These are phyloP conservation scores for Suncus etruscus DNA, from an alignment of 2,113 vertebrate genomes.

Conservation along the genomic window DNA sequence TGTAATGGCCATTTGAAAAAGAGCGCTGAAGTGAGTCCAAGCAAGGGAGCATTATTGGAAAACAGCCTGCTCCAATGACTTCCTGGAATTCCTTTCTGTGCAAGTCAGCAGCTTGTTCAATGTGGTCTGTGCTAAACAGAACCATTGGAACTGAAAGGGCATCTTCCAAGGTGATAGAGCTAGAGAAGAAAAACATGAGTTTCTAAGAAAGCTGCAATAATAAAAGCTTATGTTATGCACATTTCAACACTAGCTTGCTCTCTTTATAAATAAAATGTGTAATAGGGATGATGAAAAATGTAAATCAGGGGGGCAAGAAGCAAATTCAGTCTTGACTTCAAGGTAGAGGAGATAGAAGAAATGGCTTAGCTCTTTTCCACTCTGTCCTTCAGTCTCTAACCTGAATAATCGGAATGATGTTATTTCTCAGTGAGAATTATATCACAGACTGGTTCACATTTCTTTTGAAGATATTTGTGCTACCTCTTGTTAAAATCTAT, in stretches of 20 bases:
- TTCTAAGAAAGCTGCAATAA: neutral
- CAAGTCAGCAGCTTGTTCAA: constrained; percentile 59
- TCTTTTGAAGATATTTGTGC: neutral
- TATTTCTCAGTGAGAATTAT: neutral
- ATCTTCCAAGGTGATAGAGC: rapidly evolving
- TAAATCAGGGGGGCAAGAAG: neutral
- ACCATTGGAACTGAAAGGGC: neutral
- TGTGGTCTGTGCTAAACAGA: neutral
- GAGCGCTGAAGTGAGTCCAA: constrained; percentile 39
- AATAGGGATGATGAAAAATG: neutral
- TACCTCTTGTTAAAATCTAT: neutral
- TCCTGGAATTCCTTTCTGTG: constrained; percentile 70
- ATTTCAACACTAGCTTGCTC: neutral
- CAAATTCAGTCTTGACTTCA: neutral
- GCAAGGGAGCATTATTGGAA: constrained; percentile 72
- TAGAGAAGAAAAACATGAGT: neutral
- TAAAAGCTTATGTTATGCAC: neutral
- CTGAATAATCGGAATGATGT: neutral
- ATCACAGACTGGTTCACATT: neutral
- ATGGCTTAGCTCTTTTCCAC: neutral
- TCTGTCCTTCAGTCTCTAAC: neutral
- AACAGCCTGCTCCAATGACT: neutral
- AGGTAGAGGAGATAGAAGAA: neutral
- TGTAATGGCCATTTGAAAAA: constrained; percentile 67
- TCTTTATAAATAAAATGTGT: neutral